A percentile compares a stretch with the other conserved stretches of the same genome.
Conservation (phyloP, 2,888 invertebrate species). For the Taphrorychus bicolor region DNA sequence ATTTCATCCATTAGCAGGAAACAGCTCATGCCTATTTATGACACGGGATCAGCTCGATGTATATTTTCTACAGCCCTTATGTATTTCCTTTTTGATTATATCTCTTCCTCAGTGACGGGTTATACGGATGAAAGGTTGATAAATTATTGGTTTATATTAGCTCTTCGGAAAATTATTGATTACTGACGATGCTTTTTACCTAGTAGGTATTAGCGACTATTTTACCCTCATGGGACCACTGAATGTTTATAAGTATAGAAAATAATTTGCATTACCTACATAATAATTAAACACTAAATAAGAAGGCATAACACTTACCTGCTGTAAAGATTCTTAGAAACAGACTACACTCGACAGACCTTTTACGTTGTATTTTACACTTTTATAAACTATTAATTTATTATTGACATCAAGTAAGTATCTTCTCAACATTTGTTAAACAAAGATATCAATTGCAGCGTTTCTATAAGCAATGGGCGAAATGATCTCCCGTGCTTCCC, state of each 20-base stretch:
- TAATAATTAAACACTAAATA: too few relatives aligned
- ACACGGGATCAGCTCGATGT: slow-evolving; percentile 11
- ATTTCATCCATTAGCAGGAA: slow-evolving; percentile 29
- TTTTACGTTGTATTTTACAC: too few relatives aligned
- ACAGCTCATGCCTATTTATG: slow-evolving; percentile 18
- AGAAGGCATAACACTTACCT: too few relatives aligned
- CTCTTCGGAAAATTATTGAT: background rate
- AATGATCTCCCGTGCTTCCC: too few relatives aligned
- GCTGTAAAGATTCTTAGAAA: too few relatives aligned
- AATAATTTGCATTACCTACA: too few relatives aligned
- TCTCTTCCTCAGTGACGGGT: background rate
- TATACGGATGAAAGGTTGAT: background rate
- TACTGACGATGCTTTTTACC: background rate
- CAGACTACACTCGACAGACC: too few relatives aligned
- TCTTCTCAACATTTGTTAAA: too few relatives aligned
- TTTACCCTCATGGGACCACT: background rate
- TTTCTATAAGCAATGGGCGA: too few relatives aligned
- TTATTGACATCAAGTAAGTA: too few relatives aligned
- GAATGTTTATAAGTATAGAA: background rate
- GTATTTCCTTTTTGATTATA: background rate
- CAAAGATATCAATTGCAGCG: too few relatives aligned
- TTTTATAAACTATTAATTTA: too few relatives aligned
- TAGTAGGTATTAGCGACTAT: background rate
- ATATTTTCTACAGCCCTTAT: background rate
- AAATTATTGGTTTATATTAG: background rate